Evolutionary conservation across 2,888 invertebrate species (phyloP).

Genomic region (Endomychus coccineus): DNA sequence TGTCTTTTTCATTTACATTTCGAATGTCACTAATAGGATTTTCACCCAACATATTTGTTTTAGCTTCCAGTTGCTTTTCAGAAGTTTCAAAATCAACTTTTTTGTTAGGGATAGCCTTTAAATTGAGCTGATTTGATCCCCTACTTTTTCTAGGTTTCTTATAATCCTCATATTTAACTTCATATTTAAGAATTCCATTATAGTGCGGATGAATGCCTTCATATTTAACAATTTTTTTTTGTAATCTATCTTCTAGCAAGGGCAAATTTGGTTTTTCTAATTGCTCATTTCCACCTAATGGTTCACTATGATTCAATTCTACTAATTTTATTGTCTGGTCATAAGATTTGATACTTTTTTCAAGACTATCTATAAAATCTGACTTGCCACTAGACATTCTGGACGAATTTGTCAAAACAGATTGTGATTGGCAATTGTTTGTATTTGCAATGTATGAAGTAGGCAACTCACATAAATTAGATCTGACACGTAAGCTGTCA

Average conservation of each 20-base stretch:
- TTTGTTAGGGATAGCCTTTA: no score
- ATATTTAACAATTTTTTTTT: slow-evolving; percentile 8
- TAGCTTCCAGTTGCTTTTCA: not conserved
- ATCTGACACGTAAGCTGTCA: slow-evolving; percentile 29
- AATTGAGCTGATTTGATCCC: no score
- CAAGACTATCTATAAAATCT: slow-evolving; percentile 27
- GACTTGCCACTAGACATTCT: slow-evolving; percentile 29
- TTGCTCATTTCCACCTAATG: slow-evolving; percentile 6
- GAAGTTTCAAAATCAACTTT: no score
- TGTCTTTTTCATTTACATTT: slow-evolving; percentile 12
- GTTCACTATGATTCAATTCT: slow-evolving; percentile 21
- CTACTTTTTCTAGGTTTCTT: no score
- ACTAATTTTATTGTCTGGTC: slow-evolving; percentile 29
- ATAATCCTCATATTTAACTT: no score
- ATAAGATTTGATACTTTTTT: slow-evolving; percentile 31
- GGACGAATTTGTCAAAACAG: slow-evolving; percentile 21
- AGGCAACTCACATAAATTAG: slow-evolving; percentile 40
- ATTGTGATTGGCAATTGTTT: slow-evolving; percentile 36
- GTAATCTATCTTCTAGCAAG: slow-evolving; percentile 8
- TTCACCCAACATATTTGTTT: slow-evolving; percentile 3
- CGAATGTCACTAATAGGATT: slow-evolving; percentile 6
- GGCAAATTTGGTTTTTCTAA: slow-evolving; percentile 2
- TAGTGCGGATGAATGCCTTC: slow-evolving; percentile 10
- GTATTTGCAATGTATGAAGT: slow-evolving; percentile 42
- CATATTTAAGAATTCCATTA: slow-evolving; percentile 4